Evolutionary conservation across 2,888 invertebrate genomes (phyloP), one percentile per base, ranked within the genome.

Genomic region (Ochropacha duplaris): DNA sequence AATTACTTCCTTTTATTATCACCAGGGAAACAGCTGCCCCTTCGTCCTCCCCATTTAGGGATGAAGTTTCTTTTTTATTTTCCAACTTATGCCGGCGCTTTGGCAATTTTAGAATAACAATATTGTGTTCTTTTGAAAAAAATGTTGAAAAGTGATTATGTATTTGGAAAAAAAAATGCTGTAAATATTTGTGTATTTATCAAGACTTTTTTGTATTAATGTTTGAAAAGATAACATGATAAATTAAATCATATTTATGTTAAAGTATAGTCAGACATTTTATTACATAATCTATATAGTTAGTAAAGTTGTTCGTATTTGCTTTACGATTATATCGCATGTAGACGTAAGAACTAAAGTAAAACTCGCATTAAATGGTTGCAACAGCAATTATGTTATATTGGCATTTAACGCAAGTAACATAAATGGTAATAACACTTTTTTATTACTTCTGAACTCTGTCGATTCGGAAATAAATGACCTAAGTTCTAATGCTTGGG

Each of bases 391-490:
- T 67, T 57, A 58, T 54, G 57, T 57, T 64, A 19, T 62, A 62
- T 64, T 60, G 55, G 50, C 34, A 50, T 59, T 16, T 49, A 50
- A 34, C 54, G 28, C 55, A 56, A 60, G 64, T 63, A 65, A 63
- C 60, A 63, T 66, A 59, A 62, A 57, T 52, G 61, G 62, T 62
- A 62, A 64, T 66, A 66, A 65, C 59, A 64, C 64, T 68, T 69
- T 69, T 72, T 70, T 44, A 74, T 74, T 72, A 66, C 71, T 74
- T 69, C 57, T 55, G 54, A 75, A 72, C 68, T 71, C 59, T 49
- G 59, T 57, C 68, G 67, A 69, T 73, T 70, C 68, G 57, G 54
- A 69, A 65, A 68, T 68, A 65, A 68, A 71, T 67, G 66, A 62
- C 58, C 55, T 28, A 69, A 69, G 62, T 70, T 71, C 22, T 59